A percentile compares a stretch with the other conserved stretches of the same genome.
Conservation (phyloP, 2,113 vertebrate genomes). For the Rhagologus leucostigma region DNA sequence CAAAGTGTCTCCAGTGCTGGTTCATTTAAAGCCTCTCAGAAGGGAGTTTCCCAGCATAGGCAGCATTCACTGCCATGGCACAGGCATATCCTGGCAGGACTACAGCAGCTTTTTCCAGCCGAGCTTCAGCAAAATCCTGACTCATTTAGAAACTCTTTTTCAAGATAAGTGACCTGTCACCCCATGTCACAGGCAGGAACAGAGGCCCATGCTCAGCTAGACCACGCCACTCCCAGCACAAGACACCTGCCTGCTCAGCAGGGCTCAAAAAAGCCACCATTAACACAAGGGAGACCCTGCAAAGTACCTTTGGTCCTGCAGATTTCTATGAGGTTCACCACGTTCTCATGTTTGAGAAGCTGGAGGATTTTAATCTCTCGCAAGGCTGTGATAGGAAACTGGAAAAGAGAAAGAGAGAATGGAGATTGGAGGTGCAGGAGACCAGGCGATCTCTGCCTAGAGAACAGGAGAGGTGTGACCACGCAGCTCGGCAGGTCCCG, state of each 20-base stretch:
- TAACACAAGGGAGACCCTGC: background rate
- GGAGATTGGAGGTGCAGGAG: background rate
- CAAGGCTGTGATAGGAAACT: conserved; percentile 98
- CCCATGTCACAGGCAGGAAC: background rate
- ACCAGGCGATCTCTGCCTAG: background rate
- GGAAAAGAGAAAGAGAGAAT: background rate
- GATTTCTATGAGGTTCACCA: conserved; percentile 98
- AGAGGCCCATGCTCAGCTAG: rapidly evolving
- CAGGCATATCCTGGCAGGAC: background rate
- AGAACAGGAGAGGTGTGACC: background rate
- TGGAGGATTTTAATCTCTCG: conserved; percentile 98
- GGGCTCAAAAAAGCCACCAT: background rate
- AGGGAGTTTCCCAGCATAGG: background rate
- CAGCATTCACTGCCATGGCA: background rate
- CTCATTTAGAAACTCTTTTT: background rate
- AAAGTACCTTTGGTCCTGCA: conserved; percentile 93
- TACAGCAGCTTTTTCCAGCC: background rate
- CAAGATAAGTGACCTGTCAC: background rate
- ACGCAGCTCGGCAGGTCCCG: background rate
- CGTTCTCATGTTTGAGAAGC: conserved; percentile 95
- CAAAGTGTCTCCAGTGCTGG: background rate
- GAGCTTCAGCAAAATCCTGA: background rate
- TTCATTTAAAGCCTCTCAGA: background rate
- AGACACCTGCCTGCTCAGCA: background rate
- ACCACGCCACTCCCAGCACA: background rate